Conservation (phyloP, 2,113 vertebrate genomes). For the Cariama cristata region DNA sequence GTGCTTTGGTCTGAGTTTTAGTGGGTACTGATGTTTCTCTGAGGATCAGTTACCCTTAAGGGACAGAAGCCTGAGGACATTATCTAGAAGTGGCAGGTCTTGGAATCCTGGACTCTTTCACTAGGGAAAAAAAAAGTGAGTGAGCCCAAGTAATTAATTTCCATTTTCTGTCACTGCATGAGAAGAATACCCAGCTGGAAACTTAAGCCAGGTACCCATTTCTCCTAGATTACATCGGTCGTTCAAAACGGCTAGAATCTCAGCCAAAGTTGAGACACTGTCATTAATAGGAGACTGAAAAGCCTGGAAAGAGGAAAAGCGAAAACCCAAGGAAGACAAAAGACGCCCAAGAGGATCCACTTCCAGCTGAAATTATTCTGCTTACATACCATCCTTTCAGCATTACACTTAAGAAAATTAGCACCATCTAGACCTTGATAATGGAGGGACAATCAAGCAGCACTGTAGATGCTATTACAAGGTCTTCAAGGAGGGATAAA, state of each 20-base stretch:
- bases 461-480: constrained; percentile 13
- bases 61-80: not conserved
- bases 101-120: not conserved
- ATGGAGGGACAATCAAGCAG: constrained; percentile 21
- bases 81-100: not conserved
- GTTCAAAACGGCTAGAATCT: not conserved
- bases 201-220: not conserved
- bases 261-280: not conserved
- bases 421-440: constrained; percentile 45
- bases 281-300: not conserved
- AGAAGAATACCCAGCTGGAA: not conserved
- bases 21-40: not conserved
- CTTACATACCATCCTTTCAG: constrained; percentile 17
- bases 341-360: not conserved
- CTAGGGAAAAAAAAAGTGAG: not conserved
- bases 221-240: not conserved
- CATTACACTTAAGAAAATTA: constrained; percentile 61
- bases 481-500: constrained; percentile 65
- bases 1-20: not conserved
- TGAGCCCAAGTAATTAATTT: not conserved
- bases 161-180: not conserved
- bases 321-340: not conserved
- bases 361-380: constrained; percentile 12
- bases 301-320: not conserved
- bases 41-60: not conserved